Base-by-base conservation (phyloP, 2,888 invertebrate genomes). In the Pyrochroa serraticornis region DNA sequence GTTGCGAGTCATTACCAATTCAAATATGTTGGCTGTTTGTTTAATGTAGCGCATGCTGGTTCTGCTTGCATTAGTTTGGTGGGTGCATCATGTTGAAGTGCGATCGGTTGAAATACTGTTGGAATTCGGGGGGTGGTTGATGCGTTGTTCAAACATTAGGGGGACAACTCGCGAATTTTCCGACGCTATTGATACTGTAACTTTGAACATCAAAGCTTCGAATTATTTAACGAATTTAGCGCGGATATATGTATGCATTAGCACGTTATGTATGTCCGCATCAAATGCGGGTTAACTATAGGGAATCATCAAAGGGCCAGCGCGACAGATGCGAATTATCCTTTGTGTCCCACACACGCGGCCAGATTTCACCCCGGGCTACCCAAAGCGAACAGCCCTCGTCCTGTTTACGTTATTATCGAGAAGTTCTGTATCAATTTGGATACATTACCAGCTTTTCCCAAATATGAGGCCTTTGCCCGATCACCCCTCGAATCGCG, bases 301-400 rank as follows among this genome's bases (percentile, higher is more conserved):
- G 73, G 71, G 70, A 72, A 74, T 74, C 73, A 73, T 75, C 75
- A 75, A 75, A 75, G 75, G 75, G 71, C 71, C 66, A 71, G 69
- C 74, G 71, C 72, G 73, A 73, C 75, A 75, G 75, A 75, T 75
- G 75, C 69, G 73, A 73, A 74, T 75, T 75, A 73, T 71, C 74
- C 74, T 74, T 75, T 75, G 74, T 75, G 70, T 75, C 71, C 71
- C 71, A 69, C 68, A 68, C 66, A 66, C 56, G 55, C 64, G 59
- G 58, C 66, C 66, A 69, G 69, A 71, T 71, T 69, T 63, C 53
- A 61, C 69, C 65, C 39, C 43, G 62, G 63, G 67, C 50, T 59
- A 44, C 54, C 22, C 52, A 58, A 47, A 61, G 61, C 61, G 63
- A 60, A 43, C 60, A 53, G 60, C 65, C 66, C 67, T 64, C 64